These are phyloP conservation scores for Caprella mutica DNA, from an alignment of 2,888 invertebrate species.

Conservation along the genomic window DNA sequence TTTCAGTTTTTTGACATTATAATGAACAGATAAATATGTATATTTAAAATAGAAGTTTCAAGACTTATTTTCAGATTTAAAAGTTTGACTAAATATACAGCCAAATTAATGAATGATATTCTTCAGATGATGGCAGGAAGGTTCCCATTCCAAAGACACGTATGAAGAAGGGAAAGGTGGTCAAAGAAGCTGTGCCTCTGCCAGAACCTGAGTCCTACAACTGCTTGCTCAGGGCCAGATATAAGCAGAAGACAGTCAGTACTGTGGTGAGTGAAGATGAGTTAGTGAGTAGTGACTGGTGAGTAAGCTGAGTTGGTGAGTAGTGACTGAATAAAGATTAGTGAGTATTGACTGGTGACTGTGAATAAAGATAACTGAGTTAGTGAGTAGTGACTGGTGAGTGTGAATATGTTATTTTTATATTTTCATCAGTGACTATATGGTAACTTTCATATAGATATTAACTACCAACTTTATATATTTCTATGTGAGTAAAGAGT, in stretches of 20 bases:
- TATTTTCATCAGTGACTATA: too few species aligned
- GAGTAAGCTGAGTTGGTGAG: too few species aligned
- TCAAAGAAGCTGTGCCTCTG: conserved; percentile 20
- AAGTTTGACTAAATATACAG: background rate
- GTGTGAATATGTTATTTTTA: too few species aligned
- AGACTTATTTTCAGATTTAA: background rate
- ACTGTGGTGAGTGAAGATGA: conserved; percentile 34
- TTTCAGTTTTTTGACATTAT: background rate
- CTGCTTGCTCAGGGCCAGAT: conserved; percentile 29
- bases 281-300: too few species aligned
- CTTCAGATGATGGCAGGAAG: conserved; percentile 32
- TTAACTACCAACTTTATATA: too few species aligned
- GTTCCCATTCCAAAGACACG: conserved; percentile 26
- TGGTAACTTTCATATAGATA: too few species aligned
- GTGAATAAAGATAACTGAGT: background rate
- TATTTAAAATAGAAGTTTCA: background rate
- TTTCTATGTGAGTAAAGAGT: too few species aligned
- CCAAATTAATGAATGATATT: background rate
- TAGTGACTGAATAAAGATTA: too few species aligned
- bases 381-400: too few species aligned
- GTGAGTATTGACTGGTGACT: too few species aligned
- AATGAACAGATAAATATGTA: background rate
- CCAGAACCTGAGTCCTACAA: conserved; percentile 32
- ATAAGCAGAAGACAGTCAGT: conserved; percentile 32
- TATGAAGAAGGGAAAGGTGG: conserved; percentile 28